A percentile compares a stretch with the other conserved stretches of the same genome.
These are phyloP conservation scores for Orchesellides sinensis DNA, from an alignment of 2,888 invertebrate species.

Conservation along the genomic window DNA sequence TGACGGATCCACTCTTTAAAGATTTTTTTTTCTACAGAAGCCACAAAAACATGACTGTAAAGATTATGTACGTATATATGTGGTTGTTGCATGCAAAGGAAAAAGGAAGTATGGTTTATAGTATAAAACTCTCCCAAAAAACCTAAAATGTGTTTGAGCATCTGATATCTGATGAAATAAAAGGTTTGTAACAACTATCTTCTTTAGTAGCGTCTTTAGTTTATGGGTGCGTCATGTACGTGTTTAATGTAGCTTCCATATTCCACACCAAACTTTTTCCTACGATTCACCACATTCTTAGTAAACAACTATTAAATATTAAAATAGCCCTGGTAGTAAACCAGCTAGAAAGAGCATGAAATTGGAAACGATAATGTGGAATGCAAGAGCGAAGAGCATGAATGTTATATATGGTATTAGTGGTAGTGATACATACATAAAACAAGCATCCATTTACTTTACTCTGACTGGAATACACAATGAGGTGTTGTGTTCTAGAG, in stretches of 20 bases:
- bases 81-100: neutral
- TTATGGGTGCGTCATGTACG: slow-evolving; percentile 31
- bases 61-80: neutral
- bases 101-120: slow-evolving; percentile 49
- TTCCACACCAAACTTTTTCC: neutral
- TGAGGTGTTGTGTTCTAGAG: slow-evolving; percentile 12
- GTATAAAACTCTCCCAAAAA: slow-evolving; percentile 31
- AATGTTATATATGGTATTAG: neutral
- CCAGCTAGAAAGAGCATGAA: neutral
- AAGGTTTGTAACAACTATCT: neutral
- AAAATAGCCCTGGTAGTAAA: neutral
- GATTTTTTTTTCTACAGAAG: too few species aligned
- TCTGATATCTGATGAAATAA: slow-evolving; percentile 31
- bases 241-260: neutral
- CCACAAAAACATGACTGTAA: slow-evolving; percentile 16
- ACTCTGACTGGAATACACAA: slow-evolving; percentile 47
- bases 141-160: slow-evolving; percentile 20
- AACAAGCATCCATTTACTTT: slow-evolving; percentile 21
- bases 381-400: neutral
- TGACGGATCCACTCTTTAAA: too few species aligned
- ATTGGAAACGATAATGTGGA: neutral
- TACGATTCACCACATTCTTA: neutral
- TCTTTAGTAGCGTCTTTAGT: too few species aligned
- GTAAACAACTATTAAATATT: slow-evolving; percentile 8
- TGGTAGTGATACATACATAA: neutral